Conservation (phyloP, 2,797 vertebrate species). For the Takifugu rubripes region DNA sequence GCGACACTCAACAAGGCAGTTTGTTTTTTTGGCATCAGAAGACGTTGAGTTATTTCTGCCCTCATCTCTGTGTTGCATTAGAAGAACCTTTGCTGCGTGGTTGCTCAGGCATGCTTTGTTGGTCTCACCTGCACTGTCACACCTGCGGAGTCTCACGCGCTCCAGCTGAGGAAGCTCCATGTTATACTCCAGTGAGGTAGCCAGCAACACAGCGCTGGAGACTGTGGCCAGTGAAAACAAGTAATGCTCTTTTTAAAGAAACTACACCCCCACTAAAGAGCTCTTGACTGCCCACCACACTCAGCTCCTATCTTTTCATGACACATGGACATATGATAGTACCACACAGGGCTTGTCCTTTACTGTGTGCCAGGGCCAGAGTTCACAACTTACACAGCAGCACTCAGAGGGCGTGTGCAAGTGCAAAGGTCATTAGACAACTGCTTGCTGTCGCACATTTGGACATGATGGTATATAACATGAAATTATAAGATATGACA, state of each 20-base stretch:
- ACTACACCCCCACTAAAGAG: constrained; percentile 29
- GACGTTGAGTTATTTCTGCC: constrained; percentile 3
- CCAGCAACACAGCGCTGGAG: constrained; percentile 21
- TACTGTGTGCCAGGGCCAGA: constrained; percentile 64
- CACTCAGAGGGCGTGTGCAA: constrained; percentile 13
- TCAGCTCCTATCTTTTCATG: not conserved
- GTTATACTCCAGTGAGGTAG: constrained; percentile 13
- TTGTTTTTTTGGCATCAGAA: not conserved
- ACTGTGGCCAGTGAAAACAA: constrained; percentile 10
- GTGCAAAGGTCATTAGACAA: constrained; percentile 52
- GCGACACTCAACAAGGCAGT: too few species aligned
- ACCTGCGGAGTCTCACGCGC: constrained; percentile 39
- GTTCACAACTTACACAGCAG: constrained; percentile 59
- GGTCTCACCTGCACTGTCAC: constrained; percentile 74
- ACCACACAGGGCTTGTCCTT: constrained; percentile 63
- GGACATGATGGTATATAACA: not conserved
- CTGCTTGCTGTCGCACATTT: constrained; percentile 5
- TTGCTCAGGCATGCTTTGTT: constrained; percentile 10
- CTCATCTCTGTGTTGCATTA: not conserved
- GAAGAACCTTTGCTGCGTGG: not conserved
- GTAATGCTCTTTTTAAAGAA: constrained; percentile 57
- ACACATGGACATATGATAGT: constrained; percentile 72
- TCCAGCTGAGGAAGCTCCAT: constrained; percentile 66
- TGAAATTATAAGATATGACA: too few species aligned
- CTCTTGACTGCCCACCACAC: constrained; percentile 17